A percentile compares a stretch with the other conserved stretches of the same genome.
These are phyloP conservation scores for Steinernema hermaphroditum DNA, from an alignment of 2,888 invertebrate species.

Conservation along the genomic window DNA sequence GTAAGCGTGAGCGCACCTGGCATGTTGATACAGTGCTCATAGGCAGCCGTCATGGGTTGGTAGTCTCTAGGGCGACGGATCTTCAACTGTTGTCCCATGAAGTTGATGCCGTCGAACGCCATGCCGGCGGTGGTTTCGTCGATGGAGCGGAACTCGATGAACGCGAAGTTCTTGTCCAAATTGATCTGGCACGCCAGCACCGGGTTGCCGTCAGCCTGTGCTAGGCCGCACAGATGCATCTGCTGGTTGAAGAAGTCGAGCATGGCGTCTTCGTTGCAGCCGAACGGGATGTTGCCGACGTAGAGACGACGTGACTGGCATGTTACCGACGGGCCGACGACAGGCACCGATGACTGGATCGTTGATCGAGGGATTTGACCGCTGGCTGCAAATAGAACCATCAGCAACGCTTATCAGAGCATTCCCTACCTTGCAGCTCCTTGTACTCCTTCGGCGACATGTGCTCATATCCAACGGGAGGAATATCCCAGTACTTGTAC, in stretches of 20 bases:
- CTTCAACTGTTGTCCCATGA: conserved; percentile 91
- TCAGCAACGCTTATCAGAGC: background rate
- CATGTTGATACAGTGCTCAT: conserved; percentile 77
- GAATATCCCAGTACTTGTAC: conserved; percentile 89
- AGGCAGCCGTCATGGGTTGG: conserved; percentile 87
- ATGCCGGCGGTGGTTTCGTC: conserved; percentile 97
- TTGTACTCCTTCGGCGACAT: conserved; percentile 91
- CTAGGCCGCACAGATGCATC: conserved; percentile 94
- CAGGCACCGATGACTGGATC: conserved; percentile 92
- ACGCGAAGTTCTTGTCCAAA: conserved; percentile 98
- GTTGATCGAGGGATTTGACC: conserved; percentile 82
- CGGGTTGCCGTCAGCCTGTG: conserved; percentile 97
- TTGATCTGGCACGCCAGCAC: conserved; percentile 97
- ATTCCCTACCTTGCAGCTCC: conserved; percentile 72
- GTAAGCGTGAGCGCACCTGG: conserved; percentile 73
- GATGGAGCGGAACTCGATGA: conserved; percentile 87
- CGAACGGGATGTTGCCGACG: conserved; percentile 97
- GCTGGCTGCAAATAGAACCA: conserved; percentile 77
- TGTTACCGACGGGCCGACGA: conserved; percentile 83
- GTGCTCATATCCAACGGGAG: conserved; percentile 95
- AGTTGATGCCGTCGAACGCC: conserved; percentile 98
- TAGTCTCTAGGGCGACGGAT: conserved; percentile 96
- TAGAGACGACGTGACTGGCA: conserved; percentile 86
- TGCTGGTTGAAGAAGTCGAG: conserved; percentile 66
- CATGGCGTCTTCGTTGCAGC: conserved; percentile 77